A percentile compares a stretch with the other conserved stretches of the same genome.
These are phyloP conservation scores for Corythucha ciliata DNA, from an alignment of 2,888 invertebrate species.

Conservation along the genomic window DNA sequence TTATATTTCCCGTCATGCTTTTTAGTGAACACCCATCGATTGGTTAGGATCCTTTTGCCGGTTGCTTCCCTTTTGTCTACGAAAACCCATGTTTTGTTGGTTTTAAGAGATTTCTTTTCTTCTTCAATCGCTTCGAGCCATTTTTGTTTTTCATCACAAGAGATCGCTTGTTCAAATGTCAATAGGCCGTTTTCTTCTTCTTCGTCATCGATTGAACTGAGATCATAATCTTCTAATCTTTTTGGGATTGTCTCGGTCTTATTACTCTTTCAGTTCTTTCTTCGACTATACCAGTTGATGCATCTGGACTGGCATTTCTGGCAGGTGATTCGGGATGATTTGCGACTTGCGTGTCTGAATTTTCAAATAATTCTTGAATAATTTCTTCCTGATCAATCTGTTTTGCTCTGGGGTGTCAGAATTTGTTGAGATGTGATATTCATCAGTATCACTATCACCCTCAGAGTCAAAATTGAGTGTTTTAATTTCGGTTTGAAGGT, in stretches of 20 bases:
- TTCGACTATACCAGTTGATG: no score
- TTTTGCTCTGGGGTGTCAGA: no score
- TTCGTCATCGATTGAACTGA: neutral
- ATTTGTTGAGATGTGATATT: no score
- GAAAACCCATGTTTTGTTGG: constrained; percentile 34
- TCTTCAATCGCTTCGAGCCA: constrained; percentile 31
- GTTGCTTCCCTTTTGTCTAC: constrained; percentile 24
- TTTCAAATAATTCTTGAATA: no score
- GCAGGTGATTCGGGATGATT: no score
- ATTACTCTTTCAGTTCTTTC: no score
- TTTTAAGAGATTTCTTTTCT: constrained; percentile 30
- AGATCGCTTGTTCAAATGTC: constrained; percentile 24
- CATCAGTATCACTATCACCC: no score
- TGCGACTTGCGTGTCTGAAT: no score
- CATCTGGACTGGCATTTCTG: no score
- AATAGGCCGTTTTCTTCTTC: constrained; percentile 10
- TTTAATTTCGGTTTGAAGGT: no score
- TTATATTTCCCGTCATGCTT: constrained; percentile 30
- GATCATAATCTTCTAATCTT: constrained; percentile 6
- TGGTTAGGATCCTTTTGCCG: constrained; percentile 25
- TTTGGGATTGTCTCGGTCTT: constrained; percentile 1
- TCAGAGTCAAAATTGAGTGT: no score
- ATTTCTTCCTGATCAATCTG: no score
- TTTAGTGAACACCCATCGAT: constrained; percentile 36
- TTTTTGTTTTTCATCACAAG: constrained; percentile 14